Percentiles rank a stretch among this genome's conserved stretches.
These are phyloP conservation scores for Andinoacara biseriatus DNA, from an alignment of 2,113 vertebrate genomes.

Conservation along the genomic window DNA sequence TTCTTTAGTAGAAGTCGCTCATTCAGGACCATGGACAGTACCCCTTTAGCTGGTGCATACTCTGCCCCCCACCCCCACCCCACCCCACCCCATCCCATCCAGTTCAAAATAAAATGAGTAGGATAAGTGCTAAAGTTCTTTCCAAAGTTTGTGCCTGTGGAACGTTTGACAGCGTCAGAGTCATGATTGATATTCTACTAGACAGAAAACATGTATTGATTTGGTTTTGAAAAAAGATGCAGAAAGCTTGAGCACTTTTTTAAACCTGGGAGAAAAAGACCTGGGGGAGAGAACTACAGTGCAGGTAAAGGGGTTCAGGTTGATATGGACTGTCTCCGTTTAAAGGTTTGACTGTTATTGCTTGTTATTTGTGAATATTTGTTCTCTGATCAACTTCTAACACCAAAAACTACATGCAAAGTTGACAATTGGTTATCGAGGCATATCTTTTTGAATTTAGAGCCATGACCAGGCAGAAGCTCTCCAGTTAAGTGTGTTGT, in stretches of 20 bases:
- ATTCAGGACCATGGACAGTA: slow-evolving; percentile 68
- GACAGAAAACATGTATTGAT: no score
- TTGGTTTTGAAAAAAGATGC: neutral
- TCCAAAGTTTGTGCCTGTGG: neutral
- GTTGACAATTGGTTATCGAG: no score
- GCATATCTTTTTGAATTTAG: no score
- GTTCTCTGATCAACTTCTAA: no score
- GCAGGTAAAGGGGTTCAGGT: no score
- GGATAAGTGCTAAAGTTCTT: neutral
- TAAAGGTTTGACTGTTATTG: no score
- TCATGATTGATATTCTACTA: neutral
- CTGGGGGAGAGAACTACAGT: neutral
- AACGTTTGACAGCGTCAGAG: neutral
- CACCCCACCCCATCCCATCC: no score
- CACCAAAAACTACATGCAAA: no score
- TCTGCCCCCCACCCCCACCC: neutral
- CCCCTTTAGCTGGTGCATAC: neutral
- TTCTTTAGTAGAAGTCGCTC: neutral
- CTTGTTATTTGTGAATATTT: no score
- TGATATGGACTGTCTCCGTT: no score
- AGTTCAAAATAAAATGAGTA: neutral
- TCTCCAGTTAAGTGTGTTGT: no score
- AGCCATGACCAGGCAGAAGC: no score
- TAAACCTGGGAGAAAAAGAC: neutral
- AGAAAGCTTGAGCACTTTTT: neutral